Evolutionary conservation across 2,797 vertebrate species (phyloP).

Genomic region (Neosalanx taihuensis): DNA sequence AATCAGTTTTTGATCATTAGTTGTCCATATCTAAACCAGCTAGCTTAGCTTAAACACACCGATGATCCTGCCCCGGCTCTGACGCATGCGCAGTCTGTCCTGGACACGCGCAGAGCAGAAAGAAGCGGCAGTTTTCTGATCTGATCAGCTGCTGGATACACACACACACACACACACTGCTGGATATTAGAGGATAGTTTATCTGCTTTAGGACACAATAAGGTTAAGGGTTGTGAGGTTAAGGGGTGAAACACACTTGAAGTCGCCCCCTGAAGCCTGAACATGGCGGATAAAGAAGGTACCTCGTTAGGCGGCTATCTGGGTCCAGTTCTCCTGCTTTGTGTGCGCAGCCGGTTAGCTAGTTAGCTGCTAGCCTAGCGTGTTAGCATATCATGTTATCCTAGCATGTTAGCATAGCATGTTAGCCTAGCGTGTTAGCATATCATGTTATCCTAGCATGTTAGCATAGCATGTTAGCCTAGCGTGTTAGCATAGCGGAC

Average conservation of each 20-base stretch:
- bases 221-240: neutral
- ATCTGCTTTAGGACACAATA: constrained; percentile 28
- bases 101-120: constrained; percentile 61
- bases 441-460: too few species aligned
- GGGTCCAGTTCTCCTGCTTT: constrained; percentile 32
- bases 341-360: constrained; percentile 19
- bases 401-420: too few species aligned
- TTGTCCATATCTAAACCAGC: too few species aligned
- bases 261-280: constrained; percentile 16
- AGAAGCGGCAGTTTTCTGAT: constrained; percentile 22
- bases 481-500: too few species aligned
- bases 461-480: too few species aligned
- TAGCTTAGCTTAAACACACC: neutral
- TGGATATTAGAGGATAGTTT: neutral
- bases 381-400: too few species aligned
- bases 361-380: neutral
- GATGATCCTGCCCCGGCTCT: neutral
- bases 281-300: constrained; percentile 69
- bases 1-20: too few species aligned
- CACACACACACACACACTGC: neutral
- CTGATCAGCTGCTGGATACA: neutral
- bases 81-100: constrained; percentile 37
- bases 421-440: too few species aligned
- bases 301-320: neutral
- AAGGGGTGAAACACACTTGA: constrained; percentile 21